A percentile compares a stretch with the other conserved stretches of the same genome.
Conservation (phyloP, 2,888 invertebrate species). For the Pseudococcus longispinus region DNA sequence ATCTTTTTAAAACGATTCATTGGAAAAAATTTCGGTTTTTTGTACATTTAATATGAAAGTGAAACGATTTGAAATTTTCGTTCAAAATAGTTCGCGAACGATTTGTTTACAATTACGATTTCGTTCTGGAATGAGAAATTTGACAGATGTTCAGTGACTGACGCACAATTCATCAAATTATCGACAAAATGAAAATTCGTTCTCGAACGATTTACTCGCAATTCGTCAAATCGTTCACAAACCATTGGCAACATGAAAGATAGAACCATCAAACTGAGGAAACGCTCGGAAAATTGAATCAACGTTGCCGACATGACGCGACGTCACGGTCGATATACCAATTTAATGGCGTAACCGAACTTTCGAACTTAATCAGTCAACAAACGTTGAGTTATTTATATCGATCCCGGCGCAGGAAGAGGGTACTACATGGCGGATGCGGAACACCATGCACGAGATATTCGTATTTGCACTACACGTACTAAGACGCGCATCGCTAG, state of each 20-base stretch:
- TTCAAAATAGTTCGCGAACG: background rate
- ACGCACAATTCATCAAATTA: too few species aligned
- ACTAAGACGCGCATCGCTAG: background rate
- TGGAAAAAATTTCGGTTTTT: background rate
- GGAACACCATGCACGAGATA: conserved; percentile 2
- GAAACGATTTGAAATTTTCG: background rate
- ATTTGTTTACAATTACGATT: too few species aligned
- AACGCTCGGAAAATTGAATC: background rate
- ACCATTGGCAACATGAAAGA: background rate
- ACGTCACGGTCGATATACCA: background rate
- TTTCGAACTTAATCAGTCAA: conserved; percentile 3
- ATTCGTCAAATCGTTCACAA: background rate
- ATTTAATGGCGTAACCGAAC: background rate
- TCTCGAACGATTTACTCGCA: background rate
- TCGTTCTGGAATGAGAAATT: too few species aligned
- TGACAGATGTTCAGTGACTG: too few species aligned
- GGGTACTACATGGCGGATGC: background rate
- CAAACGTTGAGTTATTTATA: conserved; percentile 11
- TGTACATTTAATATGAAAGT: too few species aligned
- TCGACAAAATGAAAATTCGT: too few species aligned
- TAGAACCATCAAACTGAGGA: background rate
- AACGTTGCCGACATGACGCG: background rate
- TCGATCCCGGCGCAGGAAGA: background rate
- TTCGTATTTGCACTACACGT: background rate
- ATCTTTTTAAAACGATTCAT: background rate